A percentile compares a stretch with the other conserved stretches of the same genome.
Conservation (phyloP, 2,888 invertebrate species). For the Spisula subtruncata region DNA sequence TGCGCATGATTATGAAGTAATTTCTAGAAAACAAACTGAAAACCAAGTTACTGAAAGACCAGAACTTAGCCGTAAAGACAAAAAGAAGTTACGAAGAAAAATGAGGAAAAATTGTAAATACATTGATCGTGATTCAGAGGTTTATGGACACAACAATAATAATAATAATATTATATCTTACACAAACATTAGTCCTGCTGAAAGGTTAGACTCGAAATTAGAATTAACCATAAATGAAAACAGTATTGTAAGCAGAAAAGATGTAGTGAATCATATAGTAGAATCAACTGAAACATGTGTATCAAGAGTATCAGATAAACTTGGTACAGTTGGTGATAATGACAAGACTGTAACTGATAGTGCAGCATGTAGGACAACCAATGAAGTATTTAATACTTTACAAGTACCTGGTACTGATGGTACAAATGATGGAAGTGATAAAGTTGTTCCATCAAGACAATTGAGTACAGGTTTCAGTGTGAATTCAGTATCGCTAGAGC, state of each 20-base stretch:
- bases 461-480: slow-evolving; percentile 71
- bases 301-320: neutral
- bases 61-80: neutral
- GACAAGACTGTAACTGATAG: neutral
- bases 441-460: slow-evolving; percentile 61
- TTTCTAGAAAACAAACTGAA: slow-evolving; percentile 21
- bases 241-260: neutral
- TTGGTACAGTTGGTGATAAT: neutral
- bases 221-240: neutral
- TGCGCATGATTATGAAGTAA: slow-evolving; percentile 49
- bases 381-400: neutral
- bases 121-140: slow-evolving; percentile 39
- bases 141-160: neutral
- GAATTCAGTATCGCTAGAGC: slow-evolving; percentile 42
- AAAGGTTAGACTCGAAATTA: neutral
- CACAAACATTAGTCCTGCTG: neutral
- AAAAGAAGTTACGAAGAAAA: slow-evolving; percentile 36
- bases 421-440: slow-evolving; percentile 26
- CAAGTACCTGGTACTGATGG: neutral
- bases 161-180: too few relatives aligned
- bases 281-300: neutral
- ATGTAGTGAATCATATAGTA: neutral
- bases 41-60: neutral
- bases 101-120: slow-evolving; percentile 46
- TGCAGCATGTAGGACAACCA: neutral